Evolutionary conservation across 2,797 vertebrate species (phyloP).

Genomic region (Sciurus vulgaris): DNA sequence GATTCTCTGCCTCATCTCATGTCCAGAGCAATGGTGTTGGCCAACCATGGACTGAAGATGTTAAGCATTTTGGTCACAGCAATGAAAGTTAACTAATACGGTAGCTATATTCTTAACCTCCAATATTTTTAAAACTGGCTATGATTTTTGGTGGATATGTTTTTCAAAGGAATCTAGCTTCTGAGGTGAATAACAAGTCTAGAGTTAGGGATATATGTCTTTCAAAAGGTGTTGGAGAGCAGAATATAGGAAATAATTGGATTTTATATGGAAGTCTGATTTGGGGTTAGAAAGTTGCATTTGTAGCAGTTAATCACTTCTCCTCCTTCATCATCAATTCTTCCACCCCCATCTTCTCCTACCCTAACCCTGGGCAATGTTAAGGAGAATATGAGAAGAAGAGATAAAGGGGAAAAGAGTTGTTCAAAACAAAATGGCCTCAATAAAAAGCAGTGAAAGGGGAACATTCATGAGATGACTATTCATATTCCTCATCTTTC

Average conservation of each 20-base stretch:
- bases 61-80: too few relatives aligned
- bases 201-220: background rate
- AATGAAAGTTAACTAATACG: too few relatives aligned
- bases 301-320: background rate
- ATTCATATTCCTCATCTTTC: slow-evolving; percentile 29
- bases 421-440: background rate
- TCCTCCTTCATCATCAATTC: background rate
- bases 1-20: too few relatives aligned
- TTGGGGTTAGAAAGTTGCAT: background rate
- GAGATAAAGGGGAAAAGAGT: background rate
- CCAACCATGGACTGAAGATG: too few relatives aligned
- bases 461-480: background rate
- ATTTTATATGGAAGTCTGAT: background rate
- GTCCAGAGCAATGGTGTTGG: too few relatives aligned
- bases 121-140: background rate
- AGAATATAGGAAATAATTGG: background rate
- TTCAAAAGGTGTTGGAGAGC: background rate
- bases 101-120: background rate
- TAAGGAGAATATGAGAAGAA: background rate
- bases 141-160: background rate
- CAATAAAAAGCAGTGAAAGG: background rate
- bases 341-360: background rate
- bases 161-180: background rate
- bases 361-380: background rate
- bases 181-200: background rate